A percentile compares a stretch with the other conserved stretches of the same genome.
Conservation (phyloP, 2,797 vertebrate genomes). For the Miichthys miiuy region DNA sequence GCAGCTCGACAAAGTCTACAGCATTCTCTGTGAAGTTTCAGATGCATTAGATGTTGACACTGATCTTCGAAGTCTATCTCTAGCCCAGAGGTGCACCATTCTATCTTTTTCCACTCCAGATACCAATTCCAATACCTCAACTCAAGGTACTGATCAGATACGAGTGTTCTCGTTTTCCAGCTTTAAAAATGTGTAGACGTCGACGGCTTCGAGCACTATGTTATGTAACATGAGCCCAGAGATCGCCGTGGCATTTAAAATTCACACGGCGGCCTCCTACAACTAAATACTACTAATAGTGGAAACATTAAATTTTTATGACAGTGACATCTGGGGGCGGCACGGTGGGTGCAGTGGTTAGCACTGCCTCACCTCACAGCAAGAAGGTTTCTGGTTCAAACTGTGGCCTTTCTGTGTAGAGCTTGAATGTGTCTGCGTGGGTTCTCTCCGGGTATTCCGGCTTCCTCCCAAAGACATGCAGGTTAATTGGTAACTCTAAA, state of each 20-base stretch:
- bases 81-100: background rate
- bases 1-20: background rate
- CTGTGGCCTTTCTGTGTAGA: too few relatives aligned
- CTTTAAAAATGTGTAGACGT: constrained; percentile 2
- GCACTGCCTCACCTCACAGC: too few relatives aligned
- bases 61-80: constrained; percentile 28
- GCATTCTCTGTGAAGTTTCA: background rate
- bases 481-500: too few relatives aligned
- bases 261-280: background rate
- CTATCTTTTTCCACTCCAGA: background rate
- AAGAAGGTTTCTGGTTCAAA: too few relatives aligned
- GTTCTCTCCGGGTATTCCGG: too few relatives aligned
- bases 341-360: too few relatives aligned
- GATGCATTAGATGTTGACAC: constrained; percentile 12
- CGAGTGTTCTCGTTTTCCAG: background rate
- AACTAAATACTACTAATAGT: background rate
- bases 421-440: too few relatives aligned
- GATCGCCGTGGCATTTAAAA: background rate
- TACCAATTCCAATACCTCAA: constrained; percentile 11
- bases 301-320: background rate
- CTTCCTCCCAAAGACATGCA: too few relatives aligned
- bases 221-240: background rate
- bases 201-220: background rate
- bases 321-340: background rate
- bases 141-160: constrained; percentile 15